Evolutionary conservation across 1,140 invertebrate species (phyloP).

Genomic region (Zaprionus inermis): DNA sequence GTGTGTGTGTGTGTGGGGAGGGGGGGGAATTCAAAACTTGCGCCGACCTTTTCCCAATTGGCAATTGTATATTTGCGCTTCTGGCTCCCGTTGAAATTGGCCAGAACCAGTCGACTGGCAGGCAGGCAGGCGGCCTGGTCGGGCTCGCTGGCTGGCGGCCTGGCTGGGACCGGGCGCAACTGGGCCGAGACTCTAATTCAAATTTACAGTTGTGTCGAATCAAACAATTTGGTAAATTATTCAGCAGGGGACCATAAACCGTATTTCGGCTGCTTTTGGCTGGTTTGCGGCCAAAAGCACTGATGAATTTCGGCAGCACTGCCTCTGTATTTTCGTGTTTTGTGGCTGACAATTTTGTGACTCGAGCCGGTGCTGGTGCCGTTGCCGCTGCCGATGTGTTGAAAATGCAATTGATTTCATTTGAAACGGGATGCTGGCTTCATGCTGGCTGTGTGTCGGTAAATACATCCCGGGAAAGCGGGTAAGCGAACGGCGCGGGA

Average conservation of each 20-base stretch:
- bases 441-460: slow-evolving; percentile 1
- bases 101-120: slow-evolving; percentile 5
- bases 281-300: slow-evolving; percentile 27
- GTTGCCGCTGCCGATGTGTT: too few species aligned
- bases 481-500: too few species aligned
- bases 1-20: background rate
- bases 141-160: too few species aligned
- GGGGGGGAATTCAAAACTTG: background rate
- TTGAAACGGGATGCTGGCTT: slow-evolving; percentile 13
- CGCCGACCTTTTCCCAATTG: background rate
- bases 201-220: slow-evolving; percentile 46
- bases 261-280: slow-evolving; percentile 38
- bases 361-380: background rate
- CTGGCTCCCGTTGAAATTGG: slow-evolving; percentile 5
- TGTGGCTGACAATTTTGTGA: slow-evolving; percentile 34
- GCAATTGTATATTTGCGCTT: slow-evolving; percentile 22
- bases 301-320: slow-evolving; percentile 27
- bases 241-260: slow-evolving; percentile 34
- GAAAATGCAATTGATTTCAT: slow-evolving; percentile 54
- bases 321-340: slow-evolving; percentile 34
- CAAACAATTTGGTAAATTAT: slow-evolving; percentile 53
- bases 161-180: too few species aligned
- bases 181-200: slow-evolving; percentile 30
- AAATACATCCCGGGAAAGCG: too few species aligned
- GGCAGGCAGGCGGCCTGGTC: background rate